These are phyloP conservation scores for Pedicia rivosa DNA, from an alignment of 2,888 invertebrate species.

Conservation along the genomic window DNA sequence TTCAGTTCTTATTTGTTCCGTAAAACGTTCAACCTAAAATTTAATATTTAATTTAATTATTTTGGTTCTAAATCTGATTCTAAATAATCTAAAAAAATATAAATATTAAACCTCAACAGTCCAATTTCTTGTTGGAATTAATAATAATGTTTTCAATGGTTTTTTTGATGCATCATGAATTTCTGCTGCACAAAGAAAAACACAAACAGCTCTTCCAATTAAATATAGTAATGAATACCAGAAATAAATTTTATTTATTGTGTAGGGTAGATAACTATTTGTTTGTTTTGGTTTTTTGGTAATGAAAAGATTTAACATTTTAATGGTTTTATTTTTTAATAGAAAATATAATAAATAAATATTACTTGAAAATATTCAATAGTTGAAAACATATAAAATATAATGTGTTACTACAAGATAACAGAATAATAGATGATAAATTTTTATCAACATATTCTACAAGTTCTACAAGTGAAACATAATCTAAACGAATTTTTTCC, in stretches of 20 bases:
- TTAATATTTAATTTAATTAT: not conserved
- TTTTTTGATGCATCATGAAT: constrained; percentile 31
- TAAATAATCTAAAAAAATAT: not conserved
- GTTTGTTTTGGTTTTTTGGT: too few species aligned
- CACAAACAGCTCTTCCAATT: constrained; percentile 27
- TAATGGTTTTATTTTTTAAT: too few species aligned
- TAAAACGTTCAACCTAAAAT: not conserved
- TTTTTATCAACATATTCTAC: constrained; percentile 38
- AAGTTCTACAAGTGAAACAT: constrained; percentile 38
- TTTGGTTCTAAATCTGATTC: not conserved
- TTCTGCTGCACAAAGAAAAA: constrained; percentile 31
- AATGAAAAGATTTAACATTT: too few species aligned
- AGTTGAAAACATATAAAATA: constrained; percentile 53
- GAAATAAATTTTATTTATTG: constrained; percentile 28
- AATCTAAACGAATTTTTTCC: constrained; percentile 44
- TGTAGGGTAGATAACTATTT: constrained; percentile 13
- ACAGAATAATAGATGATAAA: constrained; percentile 40
- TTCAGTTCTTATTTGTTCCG: not conserved
- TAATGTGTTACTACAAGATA: constrained; percentile 46
- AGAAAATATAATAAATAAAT: not conserved
- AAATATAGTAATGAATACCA: constrained; percentile 32
- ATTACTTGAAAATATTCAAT: constrained; percentile 27
- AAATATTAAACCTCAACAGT: constrained; percentile 1
- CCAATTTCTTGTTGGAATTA: constrained; percentile 1
- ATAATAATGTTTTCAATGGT: constrained; percentile 28